A percentile compares a stretch with the other conserved stretches of the same genome.
These are phyloP conservation scores for Pogonognathellus flavescens DNA, from an alignment of 1,140 invertebrate species.

Conservation along the genomic window DNA sequence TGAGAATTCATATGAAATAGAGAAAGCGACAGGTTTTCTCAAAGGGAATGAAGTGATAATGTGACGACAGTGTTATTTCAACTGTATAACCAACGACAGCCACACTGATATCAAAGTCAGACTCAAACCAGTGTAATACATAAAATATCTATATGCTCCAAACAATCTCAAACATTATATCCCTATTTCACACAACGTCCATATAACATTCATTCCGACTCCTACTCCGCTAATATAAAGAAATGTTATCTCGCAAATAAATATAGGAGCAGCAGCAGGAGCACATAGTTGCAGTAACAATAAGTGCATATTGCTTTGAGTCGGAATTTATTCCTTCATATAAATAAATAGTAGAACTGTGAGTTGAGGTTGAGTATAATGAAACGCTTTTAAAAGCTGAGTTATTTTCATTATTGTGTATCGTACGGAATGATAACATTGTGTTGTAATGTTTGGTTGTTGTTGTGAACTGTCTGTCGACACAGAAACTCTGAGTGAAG, in stretches of 20 bases:
- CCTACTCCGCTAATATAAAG: no score
- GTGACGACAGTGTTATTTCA: constrained; percentile 34
- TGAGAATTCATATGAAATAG: constrained; percentile 23
- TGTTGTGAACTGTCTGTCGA: background rate
- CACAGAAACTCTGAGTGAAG: background rate
- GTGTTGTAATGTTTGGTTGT: constrained; percentile 49
- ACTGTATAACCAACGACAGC: constrained; percentile 22
- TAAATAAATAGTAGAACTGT: background rate
- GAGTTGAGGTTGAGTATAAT: constrained; percentile 16
- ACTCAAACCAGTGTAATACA: background rate
- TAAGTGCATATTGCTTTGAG: background rate
- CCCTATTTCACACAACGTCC: no score
- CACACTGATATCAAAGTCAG: background rate
- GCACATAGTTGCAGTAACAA: background rate
- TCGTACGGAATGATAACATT: constrained; percentile 31
- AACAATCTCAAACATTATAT: no score
- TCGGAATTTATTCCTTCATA: background rate
- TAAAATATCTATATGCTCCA: background rate
- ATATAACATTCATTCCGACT: background rate
- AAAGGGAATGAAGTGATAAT: constrained; percentile 50
- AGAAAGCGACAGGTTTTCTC: constrained; percentile 21
- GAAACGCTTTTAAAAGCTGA: constrained; percentile 25
- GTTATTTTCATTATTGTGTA: constrained; percentile 37
- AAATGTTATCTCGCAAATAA: background rate
- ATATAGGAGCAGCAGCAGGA: background rate